phyloP scores from a whole-genome alignment of 2,113 vertebrate species.

The Megaptera novaeangliae region DNA sequence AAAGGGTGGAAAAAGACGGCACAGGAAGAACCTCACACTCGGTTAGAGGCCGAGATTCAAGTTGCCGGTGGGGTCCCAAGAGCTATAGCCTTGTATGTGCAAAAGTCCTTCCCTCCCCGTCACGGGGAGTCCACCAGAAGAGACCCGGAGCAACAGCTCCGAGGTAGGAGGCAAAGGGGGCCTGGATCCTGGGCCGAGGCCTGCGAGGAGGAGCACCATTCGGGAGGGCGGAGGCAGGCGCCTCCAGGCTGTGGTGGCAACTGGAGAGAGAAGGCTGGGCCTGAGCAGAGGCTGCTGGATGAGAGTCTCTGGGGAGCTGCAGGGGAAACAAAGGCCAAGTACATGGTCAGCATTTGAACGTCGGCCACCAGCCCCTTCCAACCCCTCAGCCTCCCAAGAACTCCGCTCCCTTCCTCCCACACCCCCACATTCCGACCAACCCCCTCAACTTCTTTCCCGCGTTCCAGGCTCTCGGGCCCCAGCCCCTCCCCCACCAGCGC shows the following conservation, averaged over 20 bases:
- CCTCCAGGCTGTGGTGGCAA: conserved; percentile 47
- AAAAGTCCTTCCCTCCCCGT: neutral
- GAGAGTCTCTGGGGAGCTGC: conserved; percentile 34
- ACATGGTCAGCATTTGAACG: neutral
- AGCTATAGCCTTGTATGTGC: neutral
- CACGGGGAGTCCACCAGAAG: neutral
- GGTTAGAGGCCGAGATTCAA: neutral
- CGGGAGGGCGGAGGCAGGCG: conserved; percentile 55
- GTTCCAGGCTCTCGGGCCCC: neutral
- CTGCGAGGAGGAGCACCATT: conserved; percentile 64
- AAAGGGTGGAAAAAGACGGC: neutral
- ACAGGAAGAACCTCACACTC: neutral
- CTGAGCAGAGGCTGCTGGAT: neutral
- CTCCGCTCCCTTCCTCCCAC: neutral
- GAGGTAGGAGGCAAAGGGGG: conserved; percentile 16
- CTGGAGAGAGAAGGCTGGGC: neutral
- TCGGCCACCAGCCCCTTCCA: neutral
- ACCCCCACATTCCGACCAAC: neutral
- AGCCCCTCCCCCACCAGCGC: neutral
- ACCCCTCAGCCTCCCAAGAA: neutral
- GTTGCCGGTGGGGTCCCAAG: neutral
- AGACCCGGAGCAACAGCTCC: conserved; percentile 2
- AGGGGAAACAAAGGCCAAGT: conserved; percentile 22
- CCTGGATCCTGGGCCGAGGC: conserved; percentile 56
- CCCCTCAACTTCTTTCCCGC: neutral